These are phyloP conservation scores for Cheilosia vulpina DNA, from an alignment of 2,888 invertebrate genomes.

Conservation along the genomic window DNA sequence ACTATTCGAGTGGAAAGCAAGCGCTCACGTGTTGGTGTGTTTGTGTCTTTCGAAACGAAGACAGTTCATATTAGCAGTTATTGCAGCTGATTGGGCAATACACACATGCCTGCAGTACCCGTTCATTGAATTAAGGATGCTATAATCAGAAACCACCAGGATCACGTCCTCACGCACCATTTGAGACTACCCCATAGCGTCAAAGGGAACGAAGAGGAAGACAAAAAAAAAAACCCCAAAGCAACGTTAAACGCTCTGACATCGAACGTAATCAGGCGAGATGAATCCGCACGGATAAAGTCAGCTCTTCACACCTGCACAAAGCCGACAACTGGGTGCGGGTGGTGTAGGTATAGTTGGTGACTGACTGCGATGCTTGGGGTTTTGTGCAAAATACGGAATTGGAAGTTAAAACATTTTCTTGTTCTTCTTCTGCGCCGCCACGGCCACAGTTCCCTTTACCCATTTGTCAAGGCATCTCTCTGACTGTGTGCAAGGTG, in stretches of 20 bases:
- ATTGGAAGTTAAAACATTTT: conserved; percentile 68
- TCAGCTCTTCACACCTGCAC: conserved; percentile 60
- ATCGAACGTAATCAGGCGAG: conserved; percentile 73
- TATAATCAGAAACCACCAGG: conserved; percentile 56
- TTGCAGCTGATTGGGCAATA: conserved; percentile 32
- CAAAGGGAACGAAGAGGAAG: conserved; percentile 27
- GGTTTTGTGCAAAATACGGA: conserved; percentile 28
- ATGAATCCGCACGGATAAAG: conserved; percentile 68
- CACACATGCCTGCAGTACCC: conserved; percentile 2
- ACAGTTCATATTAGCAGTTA: conserved; percentile 27
- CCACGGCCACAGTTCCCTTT: background rate
- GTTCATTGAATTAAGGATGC: conserved; percentile 23
- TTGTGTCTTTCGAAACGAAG: background rate
- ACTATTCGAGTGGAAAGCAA: conserved; percentile 30
- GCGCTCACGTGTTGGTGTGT: background rate
- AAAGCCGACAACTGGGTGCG: background rate
- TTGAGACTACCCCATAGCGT: conserved; percentile 23
- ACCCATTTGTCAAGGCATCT: conserved; percentile 59
- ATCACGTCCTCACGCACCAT: conserved; percentile 63
- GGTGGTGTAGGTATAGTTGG: background rate
- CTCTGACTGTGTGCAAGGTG: conserved; percentile 13
- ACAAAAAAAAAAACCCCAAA: conserved; percentile 17
- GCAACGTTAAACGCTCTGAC: conserved; percentile 60
- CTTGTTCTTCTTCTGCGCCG: conserved; percentile 6
- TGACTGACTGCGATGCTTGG: conserved; percentile 5